Evolutionary conservation across 2,888 invertebrate species (phyloP), one percentile per base, ranked within the genome.

Genomic region (Belgica antarctica): DNA sequence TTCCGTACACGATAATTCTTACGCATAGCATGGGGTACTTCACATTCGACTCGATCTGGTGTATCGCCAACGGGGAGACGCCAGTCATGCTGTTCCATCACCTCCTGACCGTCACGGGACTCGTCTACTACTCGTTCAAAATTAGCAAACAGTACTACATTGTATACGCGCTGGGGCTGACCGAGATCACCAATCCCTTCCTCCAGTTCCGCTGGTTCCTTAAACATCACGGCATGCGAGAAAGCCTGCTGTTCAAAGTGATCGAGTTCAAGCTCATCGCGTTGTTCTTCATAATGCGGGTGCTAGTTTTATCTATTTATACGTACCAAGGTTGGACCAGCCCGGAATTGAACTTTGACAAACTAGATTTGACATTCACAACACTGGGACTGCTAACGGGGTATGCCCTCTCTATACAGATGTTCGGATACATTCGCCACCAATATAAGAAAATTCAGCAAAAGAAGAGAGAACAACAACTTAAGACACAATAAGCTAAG

Each of bases 151-250:
- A 68, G 10, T 68, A 52, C 27, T 34, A 47, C 4, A 71, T 71
- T 24, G 73, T 75, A 19, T 74, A 74, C 7, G 82, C 82, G 1
- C 75, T 86, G 19, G 83, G 84, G 0, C 77, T 83, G 62, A 77
- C 86, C 80, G 87, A 87, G 77, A 73, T 85, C 28, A 85, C 86
- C 1, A 87, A 87, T 76, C 87, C 87, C 8, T 76, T 85, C 52
- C 78, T 87, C 24, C 87, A 87, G 78, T 76, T 79, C 24, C 79
- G 87, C 76, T 87, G 87, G 87, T 86, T 71, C 24, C 41, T 71
- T 15, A 71, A 71, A 25, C 24, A 27, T 12, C 52, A 63, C 41
- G 62, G 25, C 7, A 57, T 66, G 66, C 36, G 62, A 12, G 68
- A 71, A 77, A 85, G 82, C 57, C 86, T 86, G 78, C 82, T 81